phyloP scores from a whole-genome alignment of 2,888 invertebrate genomes.

The Cheilosia urbana region DNA sequence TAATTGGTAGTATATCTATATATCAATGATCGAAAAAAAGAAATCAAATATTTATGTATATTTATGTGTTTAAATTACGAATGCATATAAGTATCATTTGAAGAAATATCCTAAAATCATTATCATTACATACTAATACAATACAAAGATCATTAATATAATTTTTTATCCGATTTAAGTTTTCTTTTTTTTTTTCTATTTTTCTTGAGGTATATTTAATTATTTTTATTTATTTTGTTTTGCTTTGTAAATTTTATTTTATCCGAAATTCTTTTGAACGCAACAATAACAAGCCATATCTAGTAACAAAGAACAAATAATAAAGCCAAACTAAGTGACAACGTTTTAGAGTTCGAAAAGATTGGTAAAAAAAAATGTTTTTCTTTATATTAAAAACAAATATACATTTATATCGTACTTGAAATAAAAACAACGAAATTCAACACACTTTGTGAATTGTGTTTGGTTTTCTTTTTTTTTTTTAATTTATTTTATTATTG shows the following conservation, averaged over 20 bases:
- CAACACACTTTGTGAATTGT: neutral
- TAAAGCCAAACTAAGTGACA: constrained; percentile 25
- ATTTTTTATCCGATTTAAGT: constrained; percentile 46
- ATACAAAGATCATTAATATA: constrained; percentile 69
- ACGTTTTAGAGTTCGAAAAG: constrained; percentile 39
- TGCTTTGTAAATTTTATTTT: constrained; percentile 37
- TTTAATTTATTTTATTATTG: neutral
- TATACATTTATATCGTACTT: neutral
- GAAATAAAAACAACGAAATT: constrained; percentile 14
- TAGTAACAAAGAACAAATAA: constrained; percentile 31
- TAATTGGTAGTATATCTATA: constrained; percentile 62
- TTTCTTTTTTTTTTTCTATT: constrained; percentile 7
- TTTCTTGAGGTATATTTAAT: constrained; percentile 66
- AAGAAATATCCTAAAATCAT: constrained; percentile 70
- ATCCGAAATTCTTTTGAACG: constrained; percentile 57
- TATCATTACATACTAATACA: constrained; percentile 72
- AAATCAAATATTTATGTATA: constrained; percentile 62
- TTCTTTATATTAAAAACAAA: neutral
- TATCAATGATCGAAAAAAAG: constrained; percentile 65
- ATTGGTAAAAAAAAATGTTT: constrained; percentile 12
- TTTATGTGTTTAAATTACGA: constrained; percentile 71
- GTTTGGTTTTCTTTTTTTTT: neutral
- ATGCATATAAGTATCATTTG: constrained; percentile 68
- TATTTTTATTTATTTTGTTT: constrained; percentile 26
- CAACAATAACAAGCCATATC: constrained; percentile 63